Conservation (phyloP, 2,113 vertebrate species). For the Hydropotes inermis region DNA sequence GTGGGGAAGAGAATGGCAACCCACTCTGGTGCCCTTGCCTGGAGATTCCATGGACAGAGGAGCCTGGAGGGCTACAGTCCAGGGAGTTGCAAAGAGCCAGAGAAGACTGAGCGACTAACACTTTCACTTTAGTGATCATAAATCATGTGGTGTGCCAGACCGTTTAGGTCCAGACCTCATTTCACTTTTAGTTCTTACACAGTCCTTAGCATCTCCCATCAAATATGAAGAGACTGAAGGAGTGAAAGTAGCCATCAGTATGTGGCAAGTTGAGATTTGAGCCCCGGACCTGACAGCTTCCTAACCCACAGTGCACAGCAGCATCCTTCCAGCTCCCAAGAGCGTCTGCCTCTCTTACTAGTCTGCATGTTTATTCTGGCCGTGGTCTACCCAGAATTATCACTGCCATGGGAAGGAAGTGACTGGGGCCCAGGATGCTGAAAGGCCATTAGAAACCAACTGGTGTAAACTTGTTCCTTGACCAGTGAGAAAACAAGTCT, state of each 20-base stretch:
- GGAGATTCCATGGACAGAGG: background rate
- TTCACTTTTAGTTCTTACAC: background rate
- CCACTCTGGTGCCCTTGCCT: background rate
- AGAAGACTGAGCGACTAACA: background rate
- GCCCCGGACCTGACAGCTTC: background rate
- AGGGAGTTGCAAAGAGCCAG: background rate
- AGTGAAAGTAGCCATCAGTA: background rate
- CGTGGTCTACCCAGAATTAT: background rate
- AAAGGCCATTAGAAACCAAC: background rate
- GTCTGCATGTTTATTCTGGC: background rate
- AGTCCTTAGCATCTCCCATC: background rate
- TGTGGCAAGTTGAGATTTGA: background rate
- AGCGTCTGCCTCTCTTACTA: fast-evolving
- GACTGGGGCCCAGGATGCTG: background rate
- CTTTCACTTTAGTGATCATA: background rate
- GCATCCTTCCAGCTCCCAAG: background rate
- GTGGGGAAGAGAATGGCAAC: background rate
- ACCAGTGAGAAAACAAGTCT: background rate
- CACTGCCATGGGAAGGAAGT: background rate
- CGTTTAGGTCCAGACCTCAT: background rate
- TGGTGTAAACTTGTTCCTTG: background rate
- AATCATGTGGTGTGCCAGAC: background rate
- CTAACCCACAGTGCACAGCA: background rate
- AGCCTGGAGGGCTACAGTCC: background rate
- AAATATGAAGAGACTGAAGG: background rate